A percentile compares a stretch with the other conserved stretches of the same genome.
phyloP scores from a whole-genome alignment of 2,113 vertebrate genomes.

The Eleginops maclovinus region DNA sequence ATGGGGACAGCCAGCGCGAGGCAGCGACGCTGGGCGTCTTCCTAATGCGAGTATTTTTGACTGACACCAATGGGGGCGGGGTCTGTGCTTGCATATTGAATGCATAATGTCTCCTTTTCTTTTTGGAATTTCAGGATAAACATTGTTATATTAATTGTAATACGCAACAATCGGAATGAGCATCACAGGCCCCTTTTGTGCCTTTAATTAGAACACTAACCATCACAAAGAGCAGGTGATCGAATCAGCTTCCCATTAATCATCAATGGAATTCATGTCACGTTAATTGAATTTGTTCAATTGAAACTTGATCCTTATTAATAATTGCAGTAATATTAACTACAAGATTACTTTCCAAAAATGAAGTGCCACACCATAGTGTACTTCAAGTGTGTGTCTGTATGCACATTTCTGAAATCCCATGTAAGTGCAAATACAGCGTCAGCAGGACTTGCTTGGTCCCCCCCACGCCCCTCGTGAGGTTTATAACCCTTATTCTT shows the following conservation, averaged over 20 bases:
- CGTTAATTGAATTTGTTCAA: slow-evolving; percentile 3
- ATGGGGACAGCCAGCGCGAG: slow-evolving; percentile 5
- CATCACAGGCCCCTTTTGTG: background rate
- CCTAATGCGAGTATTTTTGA: slow-evolving; percentile 19
- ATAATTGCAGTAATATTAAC: background rate
- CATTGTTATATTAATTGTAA: background rate
- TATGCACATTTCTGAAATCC: background rate
- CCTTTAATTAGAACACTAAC: background rate
- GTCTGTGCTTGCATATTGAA: background rate
- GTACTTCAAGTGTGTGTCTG: background rate
- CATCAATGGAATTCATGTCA: slow-evolving; percentile 11
- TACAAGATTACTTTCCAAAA: background rate
- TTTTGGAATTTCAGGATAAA: background rate
- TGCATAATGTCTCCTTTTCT: background rate
- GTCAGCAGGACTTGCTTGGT: slow-evolving; percentile 44
- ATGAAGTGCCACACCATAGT: background rate
- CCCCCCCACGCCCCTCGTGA: background rate
- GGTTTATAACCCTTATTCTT: slow-evolving; percentile 50
- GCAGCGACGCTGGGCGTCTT: slow-evolving; percentile 53
- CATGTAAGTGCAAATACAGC: slow-evolving; percentile 39
- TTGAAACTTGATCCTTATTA: background rate
- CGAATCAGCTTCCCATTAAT: background rate
- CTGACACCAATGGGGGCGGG: slow-evolving; percentile 31
- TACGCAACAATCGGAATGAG: background rate
- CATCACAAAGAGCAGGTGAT: slow-evolving; percentile 5